These are phyloP conservation scores for Dicrostonyx torquatus DNA, from an alignment of 2,797 vertebrate genomes.

Conservation along the genomic window DNA sequence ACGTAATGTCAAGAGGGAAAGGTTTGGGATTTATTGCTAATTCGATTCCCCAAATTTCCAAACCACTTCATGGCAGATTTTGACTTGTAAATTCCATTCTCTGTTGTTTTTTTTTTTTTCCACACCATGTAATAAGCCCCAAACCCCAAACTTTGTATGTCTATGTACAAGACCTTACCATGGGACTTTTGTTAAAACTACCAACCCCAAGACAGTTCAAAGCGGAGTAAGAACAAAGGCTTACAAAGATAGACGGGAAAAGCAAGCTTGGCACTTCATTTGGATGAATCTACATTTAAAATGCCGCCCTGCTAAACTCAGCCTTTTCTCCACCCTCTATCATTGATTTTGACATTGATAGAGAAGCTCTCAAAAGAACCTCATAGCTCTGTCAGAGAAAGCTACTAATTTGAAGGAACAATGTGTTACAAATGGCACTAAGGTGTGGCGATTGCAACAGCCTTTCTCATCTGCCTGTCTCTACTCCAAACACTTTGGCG, in stretches of 20 bases:
- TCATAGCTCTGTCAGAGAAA: conserved; percentile 43
- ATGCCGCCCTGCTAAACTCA: conserved; percentile 59
- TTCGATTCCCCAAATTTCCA: background rate
- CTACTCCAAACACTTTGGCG: conserved; percentile 22
- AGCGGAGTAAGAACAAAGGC: conserved; percentile 48
- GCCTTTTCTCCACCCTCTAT: conserved; percentile 48
- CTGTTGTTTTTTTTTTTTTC: background rate
- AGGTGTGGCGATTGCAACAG: background rate
- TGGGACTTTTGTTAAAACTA: background rate
- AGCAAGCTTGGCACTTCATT: conserved; percentile 11
- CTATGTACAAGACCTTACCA: background rate
- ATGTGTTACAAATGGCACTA: conserved; percentile 55
- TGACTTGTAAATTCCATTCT: conserved; percentile 34
- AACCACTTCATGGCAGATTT: background rate
- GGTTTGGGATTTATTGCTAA: background rate
- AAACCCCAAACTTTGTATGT: background rate
- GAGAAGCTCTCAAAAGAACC: conserved; percentile 74
- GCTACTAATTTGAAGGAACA: conserved; percentile 74
- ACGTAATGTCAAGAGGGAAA: background rate
- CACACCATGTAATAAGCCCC: no score
- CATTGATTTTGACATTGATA: conserved; percentile 76
- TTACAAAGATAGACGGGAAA: conserved; percentile 31
- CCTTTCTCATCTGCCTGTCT: conserved; percentile 49
- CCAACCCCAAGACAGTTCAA: background rate
- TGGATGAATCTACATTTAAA: conserved; percentile 49